phyloP scores from a whole-genome alignment of 2,113 vertebrate species.

The Raja brachyura region DNA sequence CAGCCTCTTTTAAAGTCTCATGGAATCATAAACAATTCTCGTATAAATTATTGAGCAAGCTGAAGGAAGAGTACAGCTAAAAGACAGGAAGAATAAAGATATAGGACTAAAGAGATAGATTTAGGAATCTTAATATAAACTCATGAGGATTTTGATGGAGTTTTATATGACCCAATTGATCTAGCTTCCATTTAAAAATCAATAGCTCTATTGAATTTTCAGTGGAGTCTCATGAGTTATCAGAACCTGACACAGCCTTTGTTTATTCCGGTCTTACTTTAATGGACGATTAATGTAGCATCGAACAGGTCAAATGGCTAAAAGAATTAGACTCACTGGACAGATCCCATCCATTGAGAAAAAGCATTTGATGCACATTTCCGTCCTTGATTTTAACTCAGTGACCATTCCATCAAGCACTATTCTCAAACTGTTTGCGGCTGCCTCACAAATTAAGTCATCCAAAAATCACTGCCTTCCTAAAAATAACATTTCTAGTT shows the following conservation, averaged over 20 bases:
- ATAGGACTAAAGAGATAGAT: not conserved
- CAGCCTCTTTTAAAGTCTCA: too few species aligned
- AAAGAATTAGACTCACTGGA: not conserved
- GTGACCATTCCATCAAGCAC: not conserved
- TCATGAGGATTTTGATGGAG: not conserved
- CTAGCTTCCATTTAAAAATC: conserved; percentile 25
- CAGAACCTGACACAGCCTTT: not conserved
- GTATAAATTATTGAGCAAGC: not conserved
- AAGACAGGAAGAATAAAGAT: not conserved
- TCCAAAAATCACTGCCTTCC: not conserved
- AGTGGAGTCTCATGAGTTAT: not conserved
- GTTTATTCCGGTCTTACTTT: not conserved
- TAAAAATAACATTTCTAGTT: not conserved
- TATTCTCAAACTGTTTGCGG: not conserved
- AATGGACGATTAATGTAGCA: not conserved
- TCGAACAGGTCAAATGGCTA: not conserved
- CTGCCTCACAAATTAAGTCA: not conserved
- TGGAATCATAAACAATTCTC: not conserved
- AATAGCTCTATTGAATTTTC: conserved; percentile 4
- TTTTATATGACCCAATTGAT: conserved; percentile 9
- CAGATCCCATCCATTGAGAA: not conserved
- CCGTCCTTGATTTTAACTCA: not conserved
- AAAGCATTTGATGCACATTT: not conserved
- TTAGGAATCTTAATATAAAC: not conserved
- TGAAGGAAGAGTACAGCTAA: not conserved